Evolutionary conservation across 2,113 vertebrate genomes (phyloP), one percentile per base, ranked within the genome.

Genomic region (Athene noctua): DNA sequence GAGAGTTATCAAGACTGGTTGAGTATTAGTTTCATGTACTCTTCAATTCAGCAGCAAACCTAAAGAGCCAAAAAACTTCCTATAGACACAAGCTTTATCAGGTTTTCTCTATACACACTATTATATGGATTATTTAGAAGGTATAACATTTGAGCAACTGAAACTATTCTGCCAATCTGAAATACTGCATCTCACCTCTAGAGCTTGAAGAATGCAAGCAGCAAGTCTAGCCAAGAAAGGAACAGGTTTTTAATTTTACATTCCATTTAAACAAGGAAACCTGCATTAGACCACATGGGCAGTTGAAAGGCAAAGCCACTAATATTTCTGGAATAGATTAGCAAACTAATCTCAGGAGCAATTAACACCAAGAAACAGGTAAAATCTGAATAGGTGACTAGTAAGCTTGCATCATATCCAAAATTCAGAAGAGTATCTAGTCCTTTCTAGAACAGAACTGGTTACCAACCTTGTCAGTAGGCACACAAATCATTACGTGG

Each of bases 321-420:
- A 86, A 42, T 88, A 90, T 52, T 90, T 92, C 63, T 84, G 55
- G 42, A 90, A 47, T 18, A 94, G 74, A 89, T 92, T 62, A 95
- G 71, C 54, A 42, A 78, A 55, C 47, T 90, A 86, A 93, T 92
- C 63, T 84, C 79, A 86, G 59, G 40, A 70, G 88, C 61, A 75
- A 90, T 95, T 90, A 96, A 90, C 65, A 66, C 16, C 23, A 46
- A 71, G 61, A 51, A 93, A 80, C 68, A 79, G 29, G 68, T 36
- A 91, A 94, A 0, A 94, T 46, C 46, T 84, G 63, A 90, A 88
- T 80, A 86, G 40, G 72, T 70, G 88, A 77, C 46, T 21, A 86
- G 51, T 21, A 67, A 94, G 81, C 38, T 36, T 59, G 42, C n/a
- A 86, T 68, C 72, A 88, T 67, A 71, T 91, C 51, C 62, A 83